Evolutionary conservation across 2,113 vertebrate species (phyloP).

Genomic region (Speoplatyrhinus poulsoni): DNA sequence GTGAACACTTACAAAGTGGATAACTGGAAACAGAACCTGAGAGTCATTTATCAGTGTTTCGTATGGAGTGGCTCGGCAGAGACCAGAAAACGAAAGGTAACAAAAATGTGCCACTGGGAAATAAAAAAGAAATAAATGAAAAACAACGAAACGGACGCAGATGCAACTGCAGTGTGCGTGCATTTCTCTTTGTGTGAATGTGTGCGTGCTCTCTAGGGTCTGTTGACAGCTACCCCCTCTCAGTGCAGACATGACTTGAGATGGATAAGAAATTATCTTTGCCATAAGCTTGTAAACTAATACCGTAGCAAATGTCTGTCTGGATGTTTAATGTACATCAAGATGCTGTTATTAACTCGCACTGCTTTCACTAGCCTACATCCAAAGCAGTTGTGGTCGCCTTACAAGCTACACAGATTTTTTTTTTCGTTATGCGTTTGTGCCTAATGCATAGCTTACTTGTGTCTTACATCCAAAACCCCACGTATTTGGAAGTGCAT

Average conservation of each 20-base stretch:
- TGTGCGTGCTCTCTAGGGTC: slow-evolving; percentile 23
- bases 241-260: background rate
- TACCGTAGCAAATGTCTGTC: too few species aligned
- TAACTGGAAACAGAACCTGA: slow-evolving; percentile 97
- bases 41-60: slow-evolving; percentile 96
- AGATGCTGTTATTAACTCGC: background rate
- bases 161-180: background rate
- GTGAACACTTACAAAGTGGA: slow-evolving; percentile 96
- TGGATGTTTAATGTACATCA: background rate
- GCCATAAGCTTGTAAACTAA: too few species aligned
- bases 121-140: background rate
- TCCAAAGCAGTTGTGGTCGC: background rate
- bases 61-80: slow-evolving; percentile 95
- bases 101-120: slow-evolving; percentile 19
- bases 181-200: background rate
- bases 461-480: too few species aligned
- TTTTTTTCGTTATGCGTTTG: background rate
- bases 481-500: too few species aligned
- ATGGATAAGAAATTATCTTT: too few species aligned
- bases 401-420: background rate
- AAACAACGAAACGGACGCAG: slow-evolving; percentile 6
- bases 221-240: slow-evolving; percentile 48
- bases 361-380: background rate
- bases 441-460: background rate
- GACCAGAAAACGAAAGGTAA: slow-evolving; percentile 96